Evolutionary conservation across 2,888 invertebrate species (phyloP), one percentile per base, ranked within the genome.

Genomic region (Barypeithes pellucidus): DNA sequence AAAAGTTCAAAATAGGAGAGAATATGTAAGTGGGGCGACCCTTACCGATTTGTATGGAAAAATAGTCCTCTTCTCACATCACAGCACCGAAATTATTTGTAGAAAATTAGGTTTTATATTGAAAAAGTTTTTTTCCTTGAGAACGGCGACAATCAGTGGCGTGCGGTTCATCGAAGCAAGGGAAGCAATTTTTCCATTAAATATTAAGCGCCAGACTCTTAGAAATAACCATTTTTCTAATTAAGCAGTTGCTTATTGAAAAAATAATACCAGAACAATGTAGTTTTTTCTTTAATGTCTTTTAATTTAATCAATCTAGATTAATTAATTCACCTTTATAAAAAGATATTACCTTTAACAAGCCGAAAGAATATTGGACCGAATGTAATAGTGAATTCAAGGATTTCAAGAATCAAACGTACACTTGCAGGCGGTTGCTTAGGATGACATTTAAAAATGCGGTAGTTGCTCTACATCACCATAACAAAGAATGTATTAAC

Each of bases 361-460:
- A n/a, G 9, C 7, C 9, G 9, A 24, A 29, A 29, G 29, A 29
- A 29, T 9, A 8, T 29, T 5, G 1, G 9, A 5, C 7, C 9
- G 29, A 29, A 20, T 20, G 7, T 47, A 20, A 47, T 47, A 20
- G 20, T 1, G 2, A 47, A 20, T 47, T 47, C 20, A 20, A 47
- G 47, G 20, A 47, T 20, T 2, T 18, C 47, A 47, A 47, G 47
- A 47, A 18, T 20, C 12, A 47, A 7, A 3, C n/a, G 29, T 39
- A 39, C 39, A 39, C 43, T 43, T 7, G 43, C 16, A 1, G 16
- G 47, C 20, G 2, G 1, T 47, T 20, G 4, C 0, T 2, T 20
- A 20, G 9, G 20, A 47, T 47, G 47, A 47, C 47, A 47, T 47
- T 47, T 47, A 47, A 47, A 47, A 7, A 47, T 12, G 8, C 47